Evolutionary conservation across 1,140 invertebrate species (phyloP).

Genomic region (Drosophila jambulina): DNA sequence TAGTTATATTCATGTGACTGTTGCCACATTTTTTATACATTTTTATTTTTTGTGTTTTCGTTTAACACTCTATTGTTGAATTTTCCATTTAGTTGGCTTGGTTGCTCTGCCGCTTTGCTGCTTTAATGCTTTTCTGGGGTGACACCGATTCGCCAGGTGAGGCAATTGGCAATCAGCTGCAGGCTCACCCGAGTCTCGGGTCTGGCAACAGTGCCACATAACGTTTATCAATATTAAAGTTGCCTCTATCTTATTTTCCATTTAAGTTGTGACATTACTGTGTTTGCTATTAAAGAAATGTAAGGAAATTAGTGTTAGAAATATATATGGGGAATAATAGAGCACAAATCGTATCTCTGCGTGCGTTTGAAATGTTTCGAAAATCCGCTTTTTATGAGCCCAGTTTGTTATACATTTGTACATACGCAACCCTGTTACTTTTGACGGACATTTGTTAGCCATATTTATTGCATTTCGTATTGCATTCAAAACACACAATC

Average conservation of each 20-base stretch:
- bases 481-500: constrained; percentile 48
- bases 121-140: constrained; percentile 24
- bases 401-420: neutral
- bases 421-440: constrained; percentile 18
- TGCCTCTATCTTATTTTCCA: constrained; percentile 1
- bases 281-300: neutral
- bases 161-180: constrained; percentile 25
- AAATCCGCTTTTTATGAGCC: constrained; percentile 10
- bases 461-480: constrained; percentile 49
- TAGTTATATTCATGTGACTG: neutral
- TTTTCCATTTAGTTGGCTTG: constrained; percentile 10
- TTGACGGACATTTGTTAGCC: constrained; percentile 35
- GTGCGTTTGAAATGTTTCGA: neutral
- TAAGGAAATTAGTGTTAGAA: constrained; percentile 4
- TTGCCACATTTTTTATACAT: neutral
- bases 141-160: constrained; percentile 42
- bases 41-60: constrained; percentile 2
- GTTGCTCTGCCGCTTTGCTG: neutral
- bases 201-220: constrained; percentile 32
- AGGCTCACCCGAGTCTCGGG: constrained; percentile 12
- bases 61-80: neutral
- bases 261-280: neutral
- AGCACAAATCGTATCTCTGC: constrained; percentile 3
- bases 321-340: too few species aligned
- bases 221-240: constrained; percentile 52